A percentile compares a stretch with the other conserved stretches of the same genome.
These are phyloP conservation scores for Ophthalmolycus amberensis DNA, from an alignment of 2,113 vertebrate species.

Conservation along the genomic window DNA sequence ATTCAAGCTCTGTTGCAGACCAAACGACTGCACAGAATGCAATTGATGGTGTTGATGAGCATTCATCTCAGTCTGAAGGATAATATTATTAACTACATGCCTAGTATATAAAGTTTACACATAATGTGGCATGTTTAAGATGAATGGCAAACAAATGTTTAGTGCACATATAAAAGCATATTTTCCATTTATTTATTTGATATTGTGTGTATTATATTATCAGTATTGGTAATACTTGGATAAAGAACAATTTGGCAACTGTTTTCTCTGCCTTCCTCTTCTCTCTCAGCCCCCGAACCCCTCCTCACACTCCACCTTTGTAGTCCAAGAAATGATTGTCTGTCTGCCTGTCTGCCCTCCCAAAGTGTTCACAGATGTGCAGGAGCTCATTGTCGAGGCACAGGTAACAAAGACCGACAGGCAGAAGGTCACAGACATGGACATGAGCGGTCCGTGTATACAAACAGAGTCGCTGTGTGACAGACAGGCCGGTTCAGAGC, in stretches of 20 bases:
- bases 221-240: not conserved
- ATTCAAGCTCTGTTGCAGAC: not conserved
- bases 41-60: not conserved
- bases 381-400: conserved; percentile 52
- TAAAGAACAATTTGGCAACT: not conserved
- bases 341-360: conserved; percentile 77
- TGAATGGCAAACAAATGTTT: not conserved
- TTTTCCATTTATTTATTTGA: not conserved
- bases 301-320: conserved; percentile 68
- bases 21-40: not conserved
- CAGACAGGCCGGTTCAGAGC: not conserved
- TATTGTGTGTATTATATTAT: not conserved
- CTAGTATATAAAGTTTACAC: not conserved
- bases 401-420: conserved; percentile 60
- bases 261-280: not conserved
- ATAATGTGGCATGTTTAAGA: not conserved
- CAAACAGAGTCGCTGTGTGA: not conserved
- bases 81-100: not conserved
- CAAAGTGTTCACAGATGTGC: conserved; percentile 91
- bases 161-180: not conserved
- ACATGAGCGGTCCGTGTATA: not conserved
- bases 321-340: conserved; percentile 75
- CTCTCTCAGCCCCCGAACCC: not conserved
- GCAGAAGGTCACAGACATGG: conserved; percentile 48
- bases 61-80: not conserved